Evolutionary conservation across 2,888 invertebrate species (phyloP).

Genomic region (Dasypogon diadema): DNA sequence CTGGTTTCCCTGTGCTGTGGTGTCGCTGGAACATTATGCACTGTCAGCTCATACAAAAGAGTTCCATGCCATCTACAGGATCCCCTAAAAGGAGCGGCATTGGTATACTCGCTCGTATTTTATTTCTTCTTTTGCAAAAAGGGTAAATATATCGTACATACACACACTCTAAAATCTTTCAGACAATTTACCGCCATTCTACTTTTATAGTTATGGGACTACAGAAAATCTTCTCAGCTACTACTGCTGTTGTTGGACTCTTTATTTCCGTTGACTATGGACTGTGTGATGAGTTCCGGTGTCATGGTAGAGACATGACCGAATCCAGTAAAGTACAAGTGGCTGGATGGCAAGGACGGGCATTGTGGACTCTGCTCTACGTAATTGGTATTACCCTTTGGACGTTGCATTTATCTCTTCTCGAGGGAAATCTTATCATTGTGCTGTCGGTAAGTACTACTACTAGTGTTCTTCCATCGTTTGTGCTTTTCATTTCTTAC

Average conservation of each 20-base stretch:
- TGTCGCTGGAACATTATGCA: constrained; percentile 58
- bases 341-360: constrained; percentile 70
- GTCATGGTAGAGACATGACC: constrained; percentile 70
- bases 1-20: constrained; percentile 59
- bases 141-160: constrained; percentile 67
- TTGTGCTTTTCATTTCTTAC: too few species aligned
- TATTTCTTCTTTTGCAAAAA: constrained; percentile 74
- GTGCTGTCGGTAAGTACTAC: constrained; percentile 53
- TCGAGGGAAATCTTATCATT: constrained; percentile 60
- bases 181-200: constrained; percentile 13
- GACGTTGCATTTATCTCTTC: constrained; percentile 67
- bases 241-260: constrained; percentile 73
- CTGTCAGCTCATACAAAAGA: constrained; percentile 61
- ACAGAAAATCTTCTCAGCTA: constrained; percentile 72
- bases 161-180: neutral
- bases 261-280: constrained; percentile 75
- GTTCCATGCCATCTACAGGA: constrained; percentile 75
- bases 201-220: constrained; percentile 71
- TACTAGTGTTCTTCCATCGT: too few species aligned
- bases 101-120: constrained; percentile 72
- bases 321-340: constrained; percentile 60
- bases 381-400: constrained; percentile 71
- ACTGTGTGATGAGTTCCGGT: constrained; percentile 73
- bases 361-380: constrained; percentile 72
- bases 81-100: constrained; percentile 72